Percentiles rank a stretch among this genome's conserved stretches.
Evolutionary conservation across 1,140 invertebrate genomes (phyloP).

Genomic region (Wasmannia auropunctata): DNA sequence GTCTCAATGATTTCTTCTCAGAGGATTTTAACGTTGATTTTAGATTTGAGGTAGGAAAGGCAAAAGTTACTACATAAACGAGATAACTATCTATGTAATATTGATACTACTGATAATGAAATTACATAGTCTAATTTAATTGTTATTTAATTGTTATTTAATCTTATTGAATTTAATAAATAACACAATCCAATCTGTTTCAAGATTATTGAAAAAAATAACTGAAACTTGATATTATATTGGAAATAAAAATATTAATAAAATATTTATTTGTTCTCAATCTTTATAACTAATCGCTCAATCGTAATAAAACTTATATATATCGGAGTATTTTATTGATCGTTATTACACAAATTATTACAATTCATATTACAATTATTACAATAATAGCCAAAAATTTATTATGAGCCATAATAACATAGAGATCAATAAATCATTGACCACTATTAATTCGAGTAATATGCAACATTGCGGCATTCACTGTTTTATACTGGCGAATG

Average conservation of each 20-base stretch:
- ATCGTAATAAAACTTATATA: too few relatives aligned
- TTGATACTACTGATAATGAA: background rate
- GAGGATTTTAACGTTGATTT: slow-evolving; percentile 17
- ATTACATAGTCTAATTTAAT: background rate
- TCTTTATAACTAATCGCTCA: background rate
- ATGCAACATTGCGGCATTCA: background rate
- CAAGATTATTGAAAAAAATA: background rate
- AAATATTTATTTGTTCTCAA: background rate
- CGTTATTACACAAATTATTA: slow-evolving; percentile 33
- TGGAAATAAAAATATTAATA: background rate
- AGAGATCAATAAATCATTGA: slow-evolving; percentile 49
- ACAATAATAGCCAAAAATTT: slow-evolving; percentile 48
- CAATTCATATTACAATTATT: too few relatives aligned
- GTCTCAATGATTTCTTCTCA: background rate
- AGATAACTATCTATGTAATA: background rate
- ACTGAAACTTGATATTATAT: background rate
- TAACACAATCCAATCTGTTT: background rate
- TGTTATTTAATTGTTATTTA: too few relatives aligned
- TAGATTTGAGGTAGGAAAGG: background rate
- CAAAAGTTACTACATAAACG: background rate
- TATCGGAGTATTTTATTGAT: slow-evolving; percentile 37
- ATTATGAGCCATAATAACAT: slow-evolving; percentile 58
- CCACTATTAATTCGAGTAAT: slow-evolving; percentile 17
- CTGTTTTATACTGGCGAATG: background rate
- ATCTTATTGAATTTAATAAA: background rate